Conservation (phyloP, 1,140 invertebrate genomes). For the Drosophila ananassae region DNA sequence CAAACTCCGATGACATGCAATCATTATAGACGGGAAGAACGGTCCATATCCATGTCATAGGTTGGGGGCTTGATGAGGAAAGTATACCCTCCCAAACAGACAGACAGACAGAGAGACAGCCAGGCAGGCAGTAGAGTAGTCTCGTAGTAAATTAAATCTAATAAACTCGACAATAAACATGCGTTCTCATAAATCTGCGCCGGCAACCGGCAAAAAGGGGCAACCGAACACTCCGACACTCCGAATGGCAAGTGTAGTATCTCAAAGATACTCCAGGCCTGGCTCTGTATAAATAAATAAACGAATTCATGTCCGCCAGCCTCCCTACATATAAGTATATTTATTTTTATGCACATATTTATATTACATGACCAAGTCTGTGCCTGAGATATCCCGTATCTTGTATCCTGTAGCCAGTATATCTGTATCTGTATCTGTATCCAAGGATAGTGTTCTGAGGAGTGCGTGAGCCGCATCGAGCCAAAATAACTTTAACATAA, state of each 20-base stretch:
- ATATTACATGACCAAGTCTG: slow-evolving; percentile 66
- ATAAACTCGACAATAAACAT: slow-evolving; percentile 81
- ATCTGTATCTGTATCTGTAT: slow-evolving; percentile 14
- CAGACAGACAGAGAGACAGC: not conserved
- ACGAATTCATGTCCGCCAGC: slow-evolving; percentile 56
- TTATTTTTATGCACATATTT: slow-evolving; percentile 71
- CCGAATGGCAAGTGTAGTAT: slow-evolving; percentile 40
- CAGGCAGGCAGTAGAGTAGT: not conserved
- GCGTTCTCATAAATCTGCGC: slow-evolving; percentile 71
- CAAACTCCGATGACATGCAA: slow-evolving; percentile 37
- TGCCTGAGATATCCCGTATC: slow-evolving; percentile 7
- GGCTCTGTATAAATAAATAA: slow-evolving; percentile 75
- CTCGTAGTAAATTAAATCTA: slow-evolving; percentile 76
- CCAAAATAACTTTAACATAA: slow-evolving; percentile 78
- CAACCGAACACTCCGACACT: not conserved
- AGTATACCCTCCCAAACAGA: slow-evolving; percentile 16
- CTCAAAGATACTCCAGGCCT: slow-evolving; percentile 49
- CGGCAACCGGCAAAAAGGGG: slow-evolving; percentile 42
- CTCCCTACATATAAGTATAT: slow-evolving; percentile 8
- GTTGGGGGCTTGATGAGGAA: slow-evolving; percentile 4
- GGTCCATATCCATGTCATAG: slow-evolving; percentile 20
- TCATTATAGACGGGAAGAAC: slow-evolving; percentile 32
- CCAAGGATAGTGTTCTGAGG: slow-evolving; percentile 31
- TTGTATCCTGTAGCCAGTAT: not conserved
- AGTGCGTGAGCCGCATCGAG: slow-evolving; percentile 51